A percentile compares a stretch with the other conserved stretches of the same genome.
phyloP scores from a whole-genome alignment of 2,797 vertebrate species.

The Lacerta bilineata region DNA sequence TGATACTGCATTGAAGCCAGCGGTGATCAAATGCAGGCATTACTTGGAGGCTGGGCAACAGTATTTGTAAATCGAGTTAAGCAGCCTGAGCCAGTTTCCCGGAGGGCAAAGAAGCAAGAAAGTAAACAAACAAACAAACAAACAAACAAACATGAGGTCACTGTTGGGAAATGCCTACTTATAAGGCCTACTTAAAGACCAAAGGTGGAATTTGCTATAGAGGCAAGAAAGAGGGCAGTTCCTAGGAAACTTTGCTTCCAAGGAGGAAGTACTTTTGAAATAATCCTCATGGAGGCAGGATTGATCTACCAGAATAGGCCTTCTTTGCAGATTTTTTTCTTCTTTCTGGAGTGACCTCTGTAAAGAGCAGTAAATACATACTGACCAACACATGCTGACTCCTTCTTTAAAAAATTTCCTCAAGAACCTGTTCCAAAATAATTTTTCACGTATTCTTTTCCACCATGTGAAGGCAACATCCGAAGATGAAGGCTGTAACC shows the following conservation, averaged over 20 bases:
- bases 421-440: neutral
- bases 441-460: neutral
- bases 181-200: neutral
- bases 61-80: neutral
- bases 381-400: neutral
- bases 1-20: neutral
- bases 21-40: neutral
- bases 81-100: neutral
- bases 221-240: neutral
- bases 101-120: neutral
- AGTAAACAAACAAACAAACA: neutral
- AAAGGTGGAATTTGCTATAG: neutral
- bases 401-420: neutral
- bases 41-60: neutral
- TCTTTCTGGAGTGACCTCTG: neutral
- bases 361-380: neutral
- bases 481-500: neutral
- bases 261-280: conserved; percentile 21
- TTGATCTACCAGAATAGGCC: neutral
- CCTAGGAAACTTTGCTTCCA: neutral
- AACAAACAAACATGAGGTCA: neutral
- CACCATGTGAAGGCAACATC: neutral
- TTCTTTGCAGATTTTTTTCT: neutral
- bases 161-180: neutral
- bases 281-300: conserved; percentile 12